Conservation (phyloP, 1,140 invertebrate species). For the Panonychus citri region DNA sequence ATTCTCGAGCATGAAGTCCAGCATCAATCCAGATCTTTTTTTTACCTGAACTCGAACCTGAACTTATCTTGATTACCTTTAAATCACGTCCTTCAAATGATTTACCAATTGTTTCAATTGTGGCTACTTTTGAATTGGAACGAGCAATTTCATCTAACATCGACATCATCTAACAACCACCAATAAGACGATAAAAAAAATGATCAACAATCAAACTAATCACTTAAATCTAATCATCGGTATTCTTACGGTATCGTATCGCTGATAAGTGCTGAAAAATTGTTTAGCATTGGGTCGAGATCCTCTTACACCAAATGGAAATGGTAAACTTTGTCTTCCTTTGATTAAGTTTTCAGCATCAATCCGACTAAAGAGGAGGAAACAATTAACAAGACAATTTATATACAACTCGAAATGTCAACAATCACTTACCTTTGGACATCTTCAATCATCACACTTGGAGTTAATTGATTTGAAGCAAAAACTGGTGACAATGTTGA, state of each 20-base stretch:
- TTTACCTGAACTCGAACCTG: constrained; percentile 15
- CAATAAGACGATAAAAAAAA: no score
- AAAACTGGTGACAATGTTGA: constrained; percentile 37
- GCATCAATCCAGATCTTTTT: constrained; percentile 34
- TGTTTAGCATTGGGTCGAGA: constrained; percentile 9
- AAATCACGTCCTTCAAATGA: constrained; percentile 21
- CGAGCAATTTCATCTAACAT: not conserved
- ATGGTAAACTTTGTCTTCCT: constrained; percentile 1
- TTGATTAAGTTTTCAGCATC: not conserved
- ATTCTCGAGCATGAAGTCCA: constrained; percentile 42
- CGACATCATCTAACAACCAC: not conserved
- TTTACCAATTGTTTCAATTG: constrained; percentile 21
- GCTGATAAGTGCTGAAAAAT: constrained; percentile 20
- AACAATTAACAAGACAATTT: not conserved
- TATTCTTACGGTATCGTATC: constrained; percentile 13
- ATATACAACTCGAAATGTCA: no score
- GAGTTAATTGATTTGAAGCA: constrained; percentile 34
- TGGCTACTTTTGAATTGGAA: not conserved
- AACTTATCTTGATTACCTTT: constrained; percentile 2
- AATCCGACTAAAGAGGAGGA: not conserved
- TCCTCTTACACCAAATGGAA: constrained; percentile 20
- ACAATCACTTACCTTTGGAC: constrained; percentile 32
- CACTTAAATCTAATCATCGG: no score
- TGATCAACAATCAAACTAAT: no score
- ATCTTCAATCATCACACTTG: constrained; percentile 42